Evolutionary conservation across 1,140 invertebrate genomes (phyloP).

Genomic region (Glossosoma conforme): DNA sequence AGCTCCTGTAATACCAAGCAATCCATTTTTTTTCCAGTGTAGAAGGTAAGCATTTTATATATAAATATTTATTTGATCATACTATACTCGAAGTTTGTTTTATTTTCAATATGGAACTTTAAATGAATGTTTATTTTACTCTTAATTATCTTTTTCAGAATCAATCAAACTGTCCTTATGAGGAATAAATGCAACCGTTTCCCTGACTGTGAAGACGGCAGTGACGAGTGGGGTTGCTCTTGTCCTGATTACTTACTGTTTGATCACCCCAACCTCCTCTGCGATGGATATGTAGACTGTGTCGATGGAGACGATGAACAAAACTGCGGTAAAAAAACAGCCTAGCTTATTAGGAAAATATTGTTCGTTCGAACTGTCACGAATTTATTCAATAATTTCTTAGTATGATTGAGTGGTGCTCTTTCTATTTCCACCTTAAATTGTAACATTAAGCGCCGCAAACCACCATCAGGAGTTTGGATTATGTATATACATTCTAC

Average conservation of each 20-base stretch:
- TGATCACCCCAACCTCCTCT: conserved; percentile 56
- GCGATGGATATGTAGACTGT: conserved; percentile 76
- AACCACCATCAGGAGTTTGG: too few species aligned
- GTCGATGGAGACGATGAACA: conserved; percentile 69
- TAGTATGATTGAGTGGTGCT: too few species aligned
- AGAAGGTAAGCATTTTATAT: too few species aligned
- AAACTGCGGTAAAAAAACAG: conserved; percentile 63
- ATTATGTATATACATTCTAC: too few species aligned
- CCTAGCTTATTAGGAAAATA: too few species aligned
- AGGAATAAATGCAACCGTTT: conserved; percentile 61
- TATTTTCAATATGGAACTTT: conserved; percentile 6
- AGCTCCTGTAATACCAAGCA: too few species aligned
- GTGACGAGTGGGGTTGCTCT: conserved; percentile 69
- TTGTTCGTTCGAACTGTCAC: too few species aligned
- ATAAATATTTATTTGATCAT: too few species aligned
- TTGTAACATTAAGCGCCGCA: background rate
- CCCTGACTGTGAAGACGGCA: conserved; percentile 75
- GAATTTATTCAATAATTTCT: too few species aligned
- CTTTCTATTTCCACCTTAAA: too few species aligned
- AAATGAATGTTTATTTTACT: background rate
- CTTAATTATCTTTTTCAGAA: conserved; percentile 43
- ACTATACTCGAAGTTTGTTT: conserved; percentile 1
- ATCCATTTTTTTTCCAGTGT: too few species aligned
- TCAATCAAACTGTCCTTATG: conserved; percentile 58
- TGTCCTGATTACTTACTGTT: conserved; percentile 63